Conservation (phyloP, 2,888 invertebrate genomes). For the Geophilus truncorum region DNA sequence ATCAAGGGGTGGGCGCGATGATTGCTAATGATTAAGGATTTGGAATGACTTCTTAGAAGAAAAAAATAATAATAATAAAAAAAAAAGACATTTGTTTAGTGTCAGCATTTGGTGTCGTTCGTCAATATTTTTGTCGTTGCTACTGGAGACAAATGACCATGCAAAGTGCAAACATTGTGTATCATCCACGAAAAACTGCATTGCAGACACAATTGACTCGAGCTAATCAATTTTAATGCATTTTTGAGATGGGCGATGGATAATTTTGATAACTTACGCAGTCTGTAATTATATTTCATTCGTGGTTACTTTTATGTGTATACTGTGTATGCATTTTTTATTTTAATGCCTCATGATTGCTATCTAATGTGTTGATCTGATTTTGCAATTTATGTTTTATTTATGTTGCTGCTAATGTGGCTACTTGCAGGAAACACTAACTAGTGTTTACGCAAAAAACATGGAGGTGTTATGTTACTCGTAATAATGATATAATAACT, state of each 20-base stretch:
- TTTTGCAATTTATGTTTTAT: background rate
- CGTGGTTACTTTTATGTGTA: background rate
- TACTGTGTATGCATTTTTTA: background rate
- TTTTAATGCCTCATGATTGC: background rate
- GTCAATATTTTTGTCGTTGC: conserved; percentile 13
- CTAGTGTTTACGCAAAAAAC: background rate
- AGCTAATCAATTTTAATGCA: conserved; percentile 2
- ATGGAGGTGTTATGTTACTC: background rate
- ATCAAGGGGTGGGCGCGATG: background rate
- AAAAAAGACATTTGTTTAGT: conserved; percentile 14
- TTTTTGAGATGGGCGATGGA: background rate
- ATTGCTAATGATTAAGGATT: conserved; percentile 2
- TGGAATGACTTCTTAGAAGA: conserved; percentile 10
- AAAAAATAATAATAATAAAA: background rate
- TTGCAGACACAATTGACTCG: conserved; percentile 13
- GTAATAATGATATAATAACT: background rate
- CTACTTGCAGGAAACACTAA: background rate
- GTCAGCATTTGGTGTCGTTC: conserved; percentile 12
- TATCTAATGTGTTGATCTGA: background rate
- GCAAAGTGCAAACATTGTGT: conserved; percentile 18
- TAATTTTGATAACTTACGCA: background rate
- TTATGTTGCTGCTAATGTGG: background rate
- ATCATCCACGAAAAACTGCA: conserved; percentile 12
- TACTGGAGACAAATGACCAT: conserved; percentile 21
- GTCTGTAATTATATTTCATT: conserved; percentile 17